Conservation (phyloP, 2,113 vertebrate genomes). For the Dicrurus megarhynchus region DNA sequence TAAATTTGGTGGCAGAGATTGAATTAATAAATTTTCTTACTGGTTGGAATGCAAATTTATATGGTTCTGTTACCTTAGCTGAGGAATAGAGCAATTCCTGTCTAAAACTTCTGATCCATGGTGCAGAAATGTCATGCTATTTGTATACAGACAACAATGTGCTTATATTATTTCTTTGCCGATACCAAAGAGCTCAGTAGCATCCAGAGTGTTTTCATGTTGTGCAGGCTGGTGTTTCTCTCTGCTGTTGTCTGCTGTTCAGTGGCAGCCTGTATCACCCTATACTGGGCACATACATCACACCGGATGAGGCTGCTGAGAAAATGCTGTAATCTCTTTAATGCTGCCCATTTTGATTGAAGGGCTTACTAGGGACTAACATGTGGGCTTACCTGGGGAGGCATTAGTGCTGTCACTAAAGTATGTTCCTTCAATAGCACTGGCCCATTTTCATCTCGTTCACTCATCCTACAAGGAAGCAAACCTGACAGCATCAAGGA, state of each 20-base stretch:
- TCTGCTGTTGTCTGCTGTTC: neutral
- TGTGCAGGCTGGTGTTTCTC: neutral
- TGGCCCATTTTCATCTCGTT: neutral
- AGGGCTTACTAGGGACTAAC: neutral
- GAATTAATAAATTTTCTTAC: neutral
- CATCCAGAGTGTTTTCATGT: neutral
- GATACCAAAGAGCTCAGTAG: neutral
- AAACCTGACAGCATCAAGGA: neutral
- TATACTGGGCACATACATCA: neutral
- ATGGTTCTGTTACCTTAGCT: neutral
- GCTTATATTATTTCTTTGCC: neutral
- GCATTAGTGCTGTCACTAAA: neutral
- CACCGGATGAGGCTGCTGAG: neutral
- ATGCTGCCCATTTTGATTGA: neutral
- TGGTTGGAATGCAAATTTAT: neutral
- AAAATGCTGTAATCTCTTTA: constrained; percentile 19
- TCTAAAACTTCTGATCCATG: neutral
- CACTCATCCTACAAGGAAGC: neutral
- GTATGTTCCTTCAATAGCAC: neutral
- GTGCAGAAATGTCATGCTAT: neutral
- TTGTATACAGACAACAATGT: neutral
- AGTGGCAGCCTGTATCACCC: neutral
- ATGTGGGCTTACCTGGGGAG: neutral
- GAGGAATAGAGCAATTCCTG: neutral
- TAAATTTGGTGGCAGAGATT: neutral